These are phyloP conservation scores for Tenthredo distinguenda DNA, from an alignment of 2,888 invertebrate genomes.

Conservation along the genomic window DNA sequence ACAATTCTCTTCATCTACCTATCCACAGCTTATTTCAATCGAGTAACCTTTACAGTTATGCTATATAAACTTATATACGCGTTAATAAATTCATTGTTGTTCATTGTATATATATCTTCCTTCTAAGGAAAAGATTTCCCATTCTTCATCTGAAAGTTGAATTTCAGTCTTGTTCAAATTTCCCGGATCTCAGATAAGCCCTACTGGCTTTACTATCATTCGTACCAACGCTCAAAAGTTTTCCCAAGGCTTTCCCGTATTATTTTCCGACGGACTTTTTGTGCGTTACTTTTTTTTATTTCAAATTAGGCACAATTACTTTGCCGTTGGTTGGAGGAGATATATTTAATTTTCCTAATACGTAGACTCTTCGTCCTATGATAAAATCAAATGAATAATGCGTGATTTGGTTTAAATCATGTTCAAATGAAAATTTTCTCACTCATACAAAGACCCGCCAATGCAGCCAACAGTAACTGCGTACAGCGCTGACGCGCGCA, in stretches of 20 bases:
- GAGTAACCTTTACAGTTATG: neutral
- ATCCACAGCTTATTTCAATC: neutral
- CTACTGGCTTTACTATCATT: neutral
- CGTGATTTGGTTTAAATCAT: neutral
- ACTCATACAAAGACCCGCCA: neutral
- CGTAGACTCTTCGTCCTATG: neutral
- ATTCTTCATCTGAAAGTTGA: neutral
- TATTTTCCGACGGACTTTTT: neutral
- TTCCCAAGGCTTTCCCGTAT: neutral
- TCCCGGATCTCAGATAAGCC: neutral
- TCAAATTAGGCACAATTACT: neutral
- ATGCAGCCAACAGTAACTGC: neutral
- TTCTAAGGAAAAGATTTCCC: neutral
- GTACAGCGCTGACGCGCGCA: constrained; percentile 1
- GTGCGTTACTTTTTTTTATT: neutral
- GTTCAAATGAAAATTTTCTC: too few species aligned
- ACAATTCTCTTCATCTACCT: constrained; percentile 66
- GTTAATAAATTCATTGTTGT: neutral
- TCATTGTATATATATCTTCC: neutral
- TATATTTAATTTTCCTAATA: neutral
- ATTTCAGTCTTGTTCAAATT: neutral
- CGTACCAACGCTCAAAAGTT: neutral
- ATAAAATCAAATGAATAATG: neutral
- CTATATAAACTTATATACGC: neutral
- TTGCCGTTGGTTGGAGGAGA: neutral